Evolutionary conservation across 2,113 vertebrate genomes (phyloP).

Genomic region (Cervus canadensis): DNA sequence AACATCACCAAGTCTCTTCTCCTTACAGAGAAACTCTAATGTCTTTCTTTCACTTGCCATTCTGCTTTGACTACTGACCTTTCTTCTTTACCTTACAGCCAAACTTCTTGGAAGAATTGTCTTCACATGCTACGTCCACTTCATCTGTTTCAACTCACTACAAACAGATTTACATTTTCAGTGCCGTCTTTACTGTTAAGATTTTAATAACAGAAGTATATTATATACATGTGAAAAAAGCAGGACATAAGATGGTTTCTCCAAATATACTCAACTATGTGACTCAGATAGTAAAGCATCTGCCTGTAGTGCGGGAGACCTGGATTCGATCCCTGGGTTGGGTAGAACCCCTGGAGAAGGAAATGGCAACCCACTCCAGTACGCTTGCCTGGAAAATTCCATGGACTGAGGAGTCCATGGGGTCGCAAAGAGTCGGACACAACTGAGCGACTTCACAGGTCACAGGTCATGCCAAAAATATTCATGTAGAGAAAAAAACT

Average conservation of each 20-base stretch:
- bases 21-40: neutral
- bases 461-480: neutral
- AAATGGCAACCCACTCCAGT: too few relatives aligned
- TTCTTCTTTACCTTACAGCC: neutral
- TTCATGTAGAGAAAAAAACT: neutral
- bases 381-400: too few relatives aligned
- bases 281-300: too few relatives aligned
- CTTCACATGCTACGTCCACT: neutral
- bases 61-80: neutral
- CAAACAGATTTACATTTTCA: neutral
- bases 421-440: too few relatives aligned
- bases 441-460: too few relatives aligned
- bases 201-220: constrained; percentile 18
- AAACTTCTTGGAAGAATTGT: constrained; percentile 33
- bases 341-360: too few relatives aligned
- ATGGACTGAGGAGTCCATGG: too few relatives aligned
- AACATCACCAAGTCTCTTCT: neutral
- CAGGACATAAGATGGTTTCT: neutral
- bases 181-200: neutral
- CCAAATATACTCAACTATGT: neutral
- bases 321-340: too few relatives aligned
- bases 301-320: too few relatives aligned
- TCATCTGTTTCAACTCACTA: neutral
- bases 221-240: neutral
- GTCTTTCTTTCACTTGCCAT: neutral